A percentile compares a stretch with the other conserved stretches of the same genome.
These are phyloP conservation scores for Meta bourneti DNA, from an alignment of 2,888 invertebrate species.

Conservation along the genomic window DNA sequence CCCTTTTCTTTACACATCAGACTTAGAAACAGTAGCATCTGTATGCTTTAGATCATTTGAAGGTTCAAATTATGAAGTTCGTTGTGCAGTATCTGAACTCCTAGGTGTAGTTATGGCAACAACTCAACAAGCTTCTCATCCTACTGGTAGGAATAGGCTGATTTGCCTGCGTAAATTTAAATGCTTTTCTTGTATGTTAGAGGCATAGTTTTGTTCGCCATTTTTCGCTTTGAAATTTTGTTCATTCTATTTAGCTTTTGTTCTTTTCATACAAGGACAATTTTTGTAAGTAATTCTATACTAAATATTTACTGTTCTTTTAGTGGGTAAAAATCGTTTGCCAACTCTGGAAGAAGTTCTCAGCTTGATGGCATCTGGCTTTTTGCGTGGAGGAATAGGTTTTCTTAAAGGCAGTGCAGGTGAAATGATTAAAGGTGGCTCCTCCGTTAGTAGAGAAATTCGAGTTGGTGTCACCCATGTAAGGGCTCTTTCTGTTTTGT, in stretches of 20 bases:
- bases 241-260: no score
- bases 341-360: slow-evolving; percentile 91
- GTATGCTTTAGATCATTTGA: slow-evolving; percentile 95
- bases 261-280: no score
- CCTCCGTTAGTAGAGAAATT: slow-evolving; percentile 95
- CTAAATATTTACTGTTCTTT: no score
- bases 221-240: no score
- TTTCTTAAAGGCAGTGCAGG: slow-evolving; percentile 93
- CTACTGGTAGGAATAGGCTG: slow-evolving; percentile 69
- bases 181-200: not conserved
- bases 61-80: slow-evolving; percentile 93
- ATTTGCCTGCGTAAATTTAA: not conserved
- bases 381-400: slow-evolving; percentile 92
- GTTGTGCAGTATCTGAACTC: slow-evolving; percentile 94
- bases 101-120: slow-evolving; percentile 92
- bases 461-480: slow-evolving; percentile 98
- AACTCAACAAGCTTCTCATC: slow-evolving; percentile 85
- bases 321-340: slow-evolving; percentile 76
- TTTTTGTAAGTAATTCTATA: no score
- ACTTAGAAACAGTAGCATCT: slow-evolving; percentile 94
- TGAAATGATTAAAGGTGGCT: slow-evolving; percentile 97
- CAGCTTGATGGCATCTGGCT: slow-evolving; percentile 94
- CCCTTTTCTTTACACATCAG: slow-evolving; percentile 89
- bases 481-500: slow-evolving; percentile 81
- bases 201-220: no score